Evolutionary conservation across 2,113 vertebrate genomes (phyloP), one percentile per base, ranked within the genome.

Genomic region (Recurvirostra avosetta): DNA sequence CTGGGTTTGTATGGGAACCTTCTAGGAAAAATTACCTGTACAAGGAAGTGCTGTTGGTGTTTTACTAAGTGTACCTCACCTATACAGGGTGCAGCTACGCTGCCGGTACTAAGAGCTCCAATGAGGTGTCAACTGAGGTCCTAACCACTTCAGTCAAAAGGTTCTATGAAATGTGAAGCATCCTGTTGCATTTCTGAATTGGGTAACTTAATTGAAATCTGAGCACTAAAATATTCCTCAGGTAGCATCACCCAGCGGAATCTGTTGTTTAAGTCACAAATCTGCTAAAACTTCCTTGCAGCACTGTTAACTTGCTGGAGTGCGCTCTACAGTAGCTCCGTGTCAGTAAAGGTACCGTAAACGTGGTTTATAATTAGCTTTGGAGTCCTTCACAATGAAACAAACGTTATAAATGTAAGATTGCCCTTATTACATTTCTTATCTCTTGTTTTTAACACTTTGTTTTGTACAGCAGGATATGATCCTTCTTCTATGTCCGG

Each of bases 381-480:
- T 86, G 73, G 67, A 82, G 83, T 90, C 74, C 77, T 95, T 72
- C 6, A 4, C 70, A 53, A 66, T 86, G 86, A 92, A 95, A 68
- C 17, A 10, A 87, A 34, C 17, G 0, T 94, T 85, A 5, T 73
- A 70, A 19, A 1, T 87, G 91, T 75, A 9, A 87, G 34, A 65
- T 29, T 92, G 75, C 56, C 80, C 92, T 72, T 56, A 38, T 8
- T 90, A 41, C 76, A 3, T 34, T 73, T 90, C 90, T 97, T 45
- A 73, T 34, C 91, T 95, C 85, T 79, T 89, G 66, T 95, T 71
- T 95, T 88, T 95, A 65, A 89, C 17, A 0, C 85, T 96, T 34
- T 93, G 87, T 97, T 97, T 70, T 96, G 72, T 92, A 89, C 94
- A 76, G 94, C 91, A 96, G 91, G 94, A 85, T 70, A 97, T 96